phyloP scores from a whole-genome alignment of 1,140 invertebrate species.

The Chrysopa pallens region DNA sequence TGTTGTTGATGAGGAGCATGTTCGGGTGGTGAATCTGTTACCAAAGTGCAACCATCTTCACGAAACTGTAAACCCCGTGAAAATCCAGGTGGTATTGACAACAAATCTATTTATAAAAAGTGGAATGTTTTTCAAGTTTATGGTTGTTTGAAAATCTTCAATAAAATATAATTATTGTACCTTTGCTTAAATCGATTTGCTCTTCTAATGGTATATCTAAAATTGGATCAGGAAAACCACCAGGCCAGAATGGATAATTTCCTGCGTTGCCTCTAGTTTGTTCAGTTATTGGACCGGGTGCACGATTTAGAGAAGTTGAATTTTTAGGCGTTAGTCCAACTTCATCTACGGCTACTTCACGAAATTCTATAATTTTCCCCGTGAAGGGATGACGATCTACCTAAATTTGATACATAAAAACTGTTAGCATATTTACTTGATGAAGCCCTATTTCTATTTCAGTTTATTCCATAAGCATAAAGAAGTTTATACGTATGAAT shows the following conservation, averaged over 20 bases:
- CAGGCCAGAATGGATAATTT: constrained; percentile 67
- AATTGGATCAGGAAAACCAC: constrained; percentile 45
- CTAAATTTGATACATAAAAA: constrained; percentile 7
- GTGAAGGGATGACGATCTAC: constrained; percentile 51
- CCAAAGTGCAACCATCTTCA: constrained; percentile 26
- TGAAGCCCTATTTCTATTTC: too few species aligned
- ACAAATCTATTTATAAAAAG: constrained; percentile 24
- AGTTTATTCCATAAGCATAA: too few species aligned
- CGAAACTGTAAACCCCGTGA: constrained; percentile 32
- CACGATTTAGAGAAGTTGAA: constrained; percentile 53
- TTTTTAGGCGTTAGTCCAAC: constrained; percentile 48
- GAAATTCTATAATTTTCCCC: constrained; percentile 45
- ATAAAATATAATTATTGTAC: background rate
- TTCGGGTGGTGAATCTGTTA: constrained; percentile 3
- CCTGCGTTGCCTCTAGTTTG: constrained; percentile 45
- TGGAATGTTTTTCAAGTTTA: constrained; percentile 1
- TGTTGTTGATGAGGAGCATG: background rate
- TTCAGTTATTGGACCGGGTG: constrained; percentile 35
- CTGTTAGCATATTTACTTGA: background rate
- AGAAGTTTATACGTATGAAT: too few species aligned
- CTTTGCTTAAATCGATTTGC: background rate
- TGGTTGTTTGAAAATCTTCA: too few species aligned
- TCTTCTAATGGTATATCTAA: constrained; percentile 17
- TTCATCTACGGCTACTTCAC: constrained; percentile 41
- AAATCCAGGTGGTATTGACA: constrained; percentile 46